phyloP scores from a whole-genome alignment of 2,113 vertebrate species.

The Synodontis membranacea region DNA sequence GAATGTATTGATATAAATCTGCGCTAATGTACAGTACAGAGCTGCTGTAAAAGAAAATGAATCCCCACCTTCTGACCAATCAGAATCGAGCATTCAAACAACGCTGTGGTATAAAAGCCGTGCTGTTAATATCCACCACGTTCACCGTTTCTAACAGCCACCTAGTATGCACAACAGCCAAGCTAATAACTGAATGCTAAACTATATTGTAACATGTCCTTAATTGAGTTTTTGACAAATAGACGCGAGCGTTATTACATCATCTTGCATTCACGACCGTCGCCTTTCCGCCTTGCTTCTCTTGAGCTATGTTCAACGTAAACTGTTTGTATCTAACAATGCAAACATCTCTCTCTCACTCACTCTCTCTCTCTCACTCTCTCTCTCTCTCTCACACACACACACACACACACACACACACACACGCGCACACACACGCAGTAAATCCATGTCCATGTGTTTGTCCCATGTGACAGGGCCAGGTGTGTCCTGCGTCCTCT shows the following conservation, averaged over 20 bases:
- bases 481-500: slow-evolving; percentile 32
- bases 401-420: neutral
- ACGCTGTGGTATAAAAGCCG: too few relatives aligned
- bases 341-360: neutral
- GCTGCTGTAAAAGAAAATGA: neutral
- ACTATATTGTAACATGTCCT: too few relatives aligned
- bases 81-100: neutral
- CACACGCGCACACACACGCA: neutral
- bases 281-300: neutral
- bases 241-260: neutral
- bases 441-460: slow-evolving; percentile 15
- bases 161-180: neutral
- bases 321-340: slow-evolving; percentile 12
- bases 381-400: neutral
- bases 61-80: neutral
- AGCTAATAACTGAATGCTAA: neutral
- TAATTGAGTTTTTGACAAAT: neutral
- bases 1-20: too few relatives aligned
- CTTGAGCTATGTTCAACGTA: neutral
- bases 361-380: neutral
- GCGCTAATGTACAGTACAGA: neutral
- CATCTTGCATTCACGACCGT: neutral
- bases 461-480: slow-evolving; percentile 27
- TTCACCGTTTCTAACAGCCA: neutral
- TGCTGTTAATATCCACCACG: neutral